Conservation (phyloP, 2,797 vertebrate genomes). For the Typhlichthys subterraneus region DNA sequence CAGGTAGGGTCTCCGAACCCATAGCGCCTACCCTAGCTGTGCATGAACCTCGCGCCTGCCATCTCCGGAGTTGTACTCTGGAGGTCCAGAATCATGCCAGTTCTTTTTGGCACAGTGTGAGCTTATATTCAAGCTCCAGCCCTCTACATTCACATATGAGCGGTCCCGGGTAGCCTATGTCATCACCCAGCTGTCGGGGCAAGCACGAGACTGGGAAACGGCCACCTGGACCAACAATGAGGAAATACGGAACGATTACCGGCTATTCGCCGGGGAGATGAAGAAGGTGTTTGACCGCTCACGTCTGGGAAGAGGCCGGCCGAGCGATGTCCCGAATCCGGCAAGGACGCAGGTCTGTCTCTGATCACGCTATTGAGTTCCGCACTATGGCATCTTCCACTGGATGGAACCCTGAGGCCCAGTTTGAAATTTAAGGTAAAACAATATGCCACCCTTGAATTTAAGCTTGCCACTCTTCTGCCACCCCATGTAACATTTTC, state of each 20-base stretch:
- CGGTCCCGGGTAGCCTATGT: background rate
- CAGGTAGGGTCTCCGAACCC: too few species aligned
- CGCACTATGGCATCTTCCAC: too few species aligned
- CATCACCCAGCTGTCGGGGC: background rate
- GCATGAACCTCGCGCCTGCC: background rate
- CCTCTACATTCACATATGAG: background rate
- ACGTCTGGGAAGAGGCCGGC: background rate
- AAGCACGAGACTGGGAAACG: background rate
- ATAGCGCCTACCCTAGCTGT: too few species aligned
- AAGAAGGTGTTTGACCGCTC: background rate
- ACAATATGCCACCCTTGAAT: too few species aligned
- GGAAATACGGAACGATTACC: background rate
- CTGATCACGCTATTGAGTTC: too few species aligned
- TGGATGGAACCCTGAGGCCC: too few species aligned
- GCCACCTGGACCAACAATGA: background rate
- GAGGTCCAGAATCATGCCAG: background rate
- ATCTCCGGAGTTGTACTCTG: background rate
- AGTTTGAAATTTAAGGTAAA: too few species aligned
- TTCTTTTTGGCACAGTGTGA: background rate
- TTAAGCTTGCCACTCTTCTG: too few species aligned
- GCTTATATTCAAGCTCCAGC: background rate
- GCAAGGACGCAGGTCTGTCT: background rate
- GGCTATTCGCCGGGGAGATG: background rate
- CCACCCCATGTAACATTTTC: too few species aligned
- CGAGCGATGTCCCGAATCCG: background rate